Evolutionary conservation across 2,888 invertebrate species (phyloP), one percentile per base, ranked within the genome.

Genomic region (Neocrepidodera transversa): DNA sequence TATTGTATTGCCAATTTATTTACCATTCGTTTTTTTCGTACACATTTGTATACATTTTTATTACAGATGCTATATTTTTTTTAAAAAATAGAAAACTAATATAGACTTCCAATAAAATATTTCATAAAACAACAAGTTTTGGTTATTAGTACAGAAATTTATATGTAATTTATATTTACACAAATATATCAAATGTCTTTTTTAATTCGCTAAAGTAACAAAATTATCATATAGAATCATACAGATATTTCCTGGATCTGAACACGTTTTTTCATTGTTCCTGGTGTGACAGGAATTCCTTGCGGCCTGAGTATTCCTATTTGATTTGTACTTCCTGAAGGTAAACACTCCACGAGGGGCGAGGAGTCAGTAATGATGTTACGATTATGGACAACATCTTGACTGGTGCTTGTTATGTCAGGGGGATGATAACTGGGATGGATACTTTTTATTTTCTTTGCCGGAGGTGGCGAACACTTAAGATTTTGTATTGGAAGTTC

Each of bases 161-260:
- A n/a, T 43, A 43, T 52, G 42, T 42, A 42, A 43, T 52, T 52
- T 36, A 45, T 54, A 54, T 54, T 54, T 54, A 54, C 54, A 54
- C 35, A 36, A 54, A 54, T 20, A 26, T 45, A 45, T 13, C 30
- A 51, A 42, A 11, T 42, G 45, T 54, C n/a, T n/a, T 30, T 47
- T 36, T 54, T 32, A 52, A 43, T 45, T 54, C 54, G 36, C 54
- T 54, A 26, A 47, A 45, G 14, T 43, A 43, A 43, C 18, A 26
- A 50, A 50, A 50, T 36, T 50, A 28, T 43, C 42, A 53, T 30
- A 18, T 32, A 53, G 43, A 43, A 53, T 88, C 86, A 93, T 82
- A 93, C 93, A 62, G 93, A 93, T 82, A 94, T 94, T 80, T 94
- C 93, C 80, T 93, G 93, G 78, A 94, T 94, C 82, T 93, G 93